Evolutionary conservation across 2,113 vertebrate species (phyloP).

Genomic region (Dendrocopos noguchii): DNA sequence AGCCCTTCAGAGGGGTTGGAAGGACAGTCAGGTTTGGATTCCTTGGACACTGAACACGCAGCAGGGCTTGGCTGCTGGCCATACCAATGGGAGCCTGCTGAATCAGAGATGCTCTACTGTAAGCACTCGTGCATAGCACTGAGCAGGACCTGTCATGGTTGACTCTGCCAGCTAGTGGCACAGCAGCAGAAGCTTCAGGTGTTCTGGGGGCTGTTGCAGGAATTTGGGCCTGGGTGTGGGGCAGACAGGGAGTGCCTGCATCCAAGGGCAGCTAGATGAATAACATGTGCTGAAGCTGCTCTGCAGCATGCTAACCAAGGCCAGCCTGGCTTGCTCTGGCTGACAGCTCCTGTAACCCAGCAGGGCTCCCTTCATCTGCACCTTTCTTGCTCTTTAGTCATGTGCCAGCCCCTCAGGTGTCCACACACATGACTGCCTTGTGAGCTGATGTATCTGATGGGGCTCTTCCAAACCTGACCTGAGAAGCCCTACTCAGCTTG

Average conservation of each 20-base stretch:
- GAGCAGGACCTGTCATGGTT: background rate
- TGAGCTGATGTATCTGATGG: background rate
- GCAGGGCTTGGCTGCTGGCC: background rate
- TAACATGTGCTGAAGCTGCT: background rate
- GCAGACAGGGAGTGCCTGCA: background rate
- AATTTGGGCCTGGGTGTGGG: background rate
- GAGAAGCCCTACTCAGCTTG: background rate
- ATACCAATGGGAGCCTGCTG: background rate
- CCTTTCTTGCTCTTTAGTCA: background rate
- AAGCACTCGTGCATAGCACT: background rate
- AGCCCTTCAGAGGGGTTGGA: background rate
- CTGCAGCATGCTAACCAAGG: background rate
- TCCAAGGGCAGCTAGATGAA: background rate
- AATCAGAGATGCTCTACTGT: background rate
- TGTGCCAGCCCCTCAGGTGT: background rate
- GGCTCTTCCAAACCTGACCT: background rate
- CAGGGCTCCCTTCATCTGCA: background rate
- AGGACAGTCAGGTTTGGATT: background rate
- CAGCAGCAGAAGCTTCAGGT: background rate
- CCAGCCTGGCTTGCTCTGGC: background rate
- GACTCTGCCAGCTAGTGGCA: background rate
- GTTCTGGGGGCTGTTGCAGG: background rate
- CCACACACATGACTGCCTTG: background rate
- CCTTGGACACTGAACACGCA: background rate
- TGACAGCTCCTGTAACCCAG: background rate